These are phyloP conservation scores for Phrynosoma blainvillii DNA, from an alignment of 2,113 vertebrate genomes.

Conservation along the genomic window DNA sequence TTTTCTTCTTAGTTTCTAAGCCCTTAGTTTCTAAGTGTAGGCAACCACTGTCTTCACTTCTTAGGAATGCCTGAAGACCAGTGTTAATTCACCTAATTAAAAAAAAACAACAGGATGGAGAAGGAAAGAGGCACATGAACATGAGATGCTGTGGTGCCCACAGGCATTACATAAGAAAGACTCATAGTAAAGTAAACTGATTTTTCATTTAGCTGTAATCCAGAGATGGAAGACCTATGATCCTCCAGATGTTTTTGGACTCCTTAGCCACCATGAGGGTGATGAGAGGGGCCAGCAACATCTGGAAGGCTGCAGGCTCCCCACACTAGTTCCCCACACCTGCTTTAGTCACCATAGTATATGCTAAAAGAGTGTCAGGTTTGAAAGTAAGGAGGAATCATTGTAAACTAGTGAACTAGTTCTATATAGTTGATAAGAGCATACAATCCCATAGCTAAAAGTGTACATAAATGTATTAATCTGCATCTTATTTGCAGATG, in stretches of 20 bases:
- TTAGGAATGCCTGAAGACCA: background rate
- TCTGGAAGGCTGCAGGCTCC: no score
- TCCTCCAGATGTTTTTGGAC: background rate
- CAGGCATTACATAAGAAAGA: no score
- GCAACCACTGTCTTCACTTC: background rate
- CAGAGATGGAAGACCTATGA: background rate
- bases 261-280: background rate
- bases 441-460: background rate
- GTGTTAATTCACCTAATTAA: background rate
- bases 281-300: no score
- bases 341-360: background rate
- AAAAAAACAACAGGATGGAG: background rate
- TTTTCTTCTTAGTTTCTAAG: background rate
- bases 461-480: background rate
- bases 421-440: no score
- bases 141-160: no score
- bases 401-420: background rate
- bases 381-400: background rate
- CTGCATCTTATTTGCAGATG: background rate
- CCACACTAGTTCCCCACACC: no score
- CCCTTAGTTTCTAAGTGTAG: background rate
- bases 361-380: background rate
- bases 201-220: background rate
- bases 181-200: background rate
- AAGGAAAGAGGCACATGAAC: background rate